These are phyloP conservation scores for Ischnus inquisitorius DNA, from an alignment of 2,888 invertebrate genomes.

Conservation along the genomic window DNA sequence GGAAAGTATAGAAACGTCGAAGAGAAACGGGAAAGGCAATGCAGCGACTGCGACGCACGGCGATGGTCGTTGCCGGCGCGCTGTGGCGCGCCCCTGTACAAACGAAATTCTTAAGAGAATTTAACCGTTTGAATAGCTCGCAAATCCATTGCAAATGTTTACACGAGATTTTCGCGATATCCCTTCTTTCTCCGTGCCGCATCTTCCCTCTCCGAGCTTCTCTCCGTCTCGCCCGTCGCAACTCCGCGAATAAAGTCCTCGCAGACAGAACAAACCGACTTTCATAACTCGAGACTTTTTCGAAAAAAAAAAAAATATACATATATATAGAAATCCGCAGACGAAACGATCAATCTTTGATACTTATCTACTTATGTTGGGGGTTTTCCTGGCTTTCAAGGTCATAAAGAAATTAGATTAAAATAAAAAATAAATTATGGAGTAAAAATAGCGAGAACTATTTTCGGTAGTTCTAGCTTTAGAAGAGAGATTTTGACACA, in stretches of 20 bases:
- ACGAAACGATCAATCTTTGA: constrained; percentile 28
- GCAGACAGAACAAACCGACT: constrained; percentile 56
- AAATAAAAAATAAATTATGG: too few species aligned
- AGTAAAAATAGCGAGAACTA: too few species aligned
- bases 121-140: constrained; percentile 86
- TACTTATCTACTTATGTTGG: neutral
- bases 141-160: constrained; percentile 86
- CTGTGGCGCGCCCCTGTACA: constrained; percentile 80
- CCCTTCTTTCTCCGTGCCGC: constrained; percentile 23
- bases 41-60: constrained; percentile 60
- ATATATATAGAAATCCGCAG: constrained; percentile 37
- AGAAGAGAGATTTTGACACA: too few species aligned
- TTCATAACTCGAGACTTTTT: constrained; percentile 37
- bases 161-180: constrained; percentile 83
- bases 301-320: constrained; percentile 34
- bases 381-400: too few species aligned
- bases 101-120: constrained; percentile 86
- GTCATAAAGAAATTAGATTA: too few species aligned
- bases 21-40: constrained; percentile 65
- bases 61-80: constrained; percentile 71
- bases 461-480: too few species aligned
- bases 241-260: constrained; percentile 16
- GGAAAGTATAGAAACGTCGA: constrained; percentile 69
- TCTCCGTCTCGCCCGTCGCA: constrained; percentile 45
- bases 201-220: neutral